phyloP scores from a whole-genome alignment of 2,797 vertebrate genomes.

The Ctenopoma kingsleyae region DNA sequence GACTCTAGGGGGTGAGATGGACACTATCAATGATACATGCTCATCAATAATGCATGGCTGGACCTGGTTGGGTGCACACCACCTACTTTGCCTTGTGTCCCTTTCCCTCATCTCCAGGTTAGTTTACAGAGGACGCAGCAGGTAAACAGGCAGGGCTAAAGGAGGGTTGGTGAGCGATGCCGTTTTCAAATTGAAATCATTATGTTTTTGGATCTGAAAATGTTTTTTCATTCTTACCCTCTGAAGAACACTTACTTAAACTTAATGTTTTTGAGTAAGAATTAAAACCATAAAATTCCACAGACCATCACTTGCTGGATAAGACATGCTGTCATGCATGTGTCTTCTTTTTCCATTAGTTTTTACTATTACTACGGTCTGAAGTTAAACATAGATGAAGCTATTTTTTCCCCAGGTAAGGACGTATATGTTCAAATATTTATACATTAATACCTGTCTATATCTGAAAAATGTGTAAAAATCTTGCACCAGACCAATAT shows the following conservation, averaged over 20 bases:
- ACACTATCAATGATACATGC: slow-evolving; percentile 79
- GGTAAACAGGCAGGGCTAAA: slow-evolving; percentile 17
- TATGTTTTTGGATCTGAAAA: background rate
- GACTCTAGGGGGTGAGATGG: slow-evolving; percentile 37
- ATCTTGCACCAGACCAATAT: background rate
- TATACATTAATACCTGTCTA: too few relatives aligned
- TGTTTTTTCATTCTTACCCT: background rate
- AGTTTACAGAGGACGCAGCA: slow-evolving; percentile 67
- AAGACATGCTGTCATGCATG: too few relatives aligned
- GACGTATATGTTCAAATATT: too few relatives aligned
- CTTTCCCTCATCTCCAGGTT: slow-evolving; percentile 62
- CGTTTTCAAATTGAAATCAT: background rate
- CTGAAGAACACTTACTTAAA: too few relatives aligned
- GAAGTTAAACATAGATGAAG: too few relatives aligned
- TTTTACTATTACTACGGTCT: too few relatives aligned
- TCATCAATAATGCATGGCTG: slow-evolving; percentile 81
- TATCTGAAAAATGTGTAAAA: background rate
- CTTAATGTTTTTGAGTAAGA: too few relatives aligned
- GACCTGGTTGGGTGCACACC: slow-evolving; percentile 69
- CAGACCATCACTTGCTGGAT: too few relatives aligned
- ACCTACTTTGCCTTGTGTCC: slow-evolving; percentile 39
- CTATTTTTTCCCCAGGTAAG: too few relatives aligned
- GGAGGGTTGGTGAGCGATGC: background rate
- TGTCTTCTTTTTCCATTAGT: too few relatives aligned
- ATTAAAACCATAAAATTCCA: too few relatives aligned